Base-by-base conservation (phyloP, 2,888 invertebrate species). In the Endotricha flammealis region DNA sequence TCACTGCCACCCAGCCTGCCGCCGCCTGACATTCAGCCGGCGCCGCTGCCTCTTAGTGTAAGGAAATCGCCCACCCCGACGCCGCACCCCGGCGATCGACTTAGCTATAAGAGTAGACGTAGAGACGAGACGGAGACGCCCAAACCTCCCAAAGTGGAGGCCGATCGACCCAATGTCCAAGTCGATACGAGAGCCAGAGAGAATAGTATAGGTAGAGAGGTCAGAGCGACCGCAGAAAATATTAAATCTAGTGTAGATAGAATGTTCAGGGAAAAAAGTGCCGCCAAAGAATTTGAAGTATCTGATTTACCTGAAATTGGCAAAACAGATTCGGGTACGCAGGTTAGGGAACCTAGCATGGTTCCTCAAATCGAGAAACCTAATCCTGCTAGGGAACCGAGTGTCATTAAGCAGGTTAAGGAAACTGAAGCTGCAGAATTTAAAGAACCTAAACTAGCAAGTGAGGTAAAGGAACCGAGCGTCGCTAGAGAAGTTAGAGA, bases 31-130 rank as follows among this genome's bases (percentile, higher is more conserved):
- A 71, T 75, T 69, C 72, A 74, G 47, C 65, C 78, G 72, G 58
- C 59, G n/a, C 56, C 62, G 20, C 22, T n/a, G n/a, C 32, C 59
- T 50, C 44, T 50, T 75, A 75, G 70, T 58, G 46, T 69, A 72
- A 77, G 65, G 65, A 69, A 63, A 65, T 65, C 76, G 61, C 77
- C 82, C 80, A 73, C 81, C 77, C 64, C 4, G 4, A 46, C 48
- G 53, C 67, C 67, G 59, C 61, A 65, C 62, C 61, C 62, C 69
- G 67, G 63, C 62, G 57, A 61, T 57, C 61, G 71, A 67, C 48
- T 50, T 67, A 72, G 64, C 56, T 52, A 51, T 77, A 77, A 67
- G 56, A 57, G 57, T 49, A 53, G 37, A 29, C 41, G 23, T 32
- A 32, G 13, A 9, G 17, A 28, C 9, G 13, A 28, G 13, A 28